Percentiles rank a stretch among this genome's conserved stretches.
These are phyloP conservation scores for Anadara kagoshimensis DNA, from an alignment of 1,140 invertebrate genomes.

Conservation along the genomic window DNA sequence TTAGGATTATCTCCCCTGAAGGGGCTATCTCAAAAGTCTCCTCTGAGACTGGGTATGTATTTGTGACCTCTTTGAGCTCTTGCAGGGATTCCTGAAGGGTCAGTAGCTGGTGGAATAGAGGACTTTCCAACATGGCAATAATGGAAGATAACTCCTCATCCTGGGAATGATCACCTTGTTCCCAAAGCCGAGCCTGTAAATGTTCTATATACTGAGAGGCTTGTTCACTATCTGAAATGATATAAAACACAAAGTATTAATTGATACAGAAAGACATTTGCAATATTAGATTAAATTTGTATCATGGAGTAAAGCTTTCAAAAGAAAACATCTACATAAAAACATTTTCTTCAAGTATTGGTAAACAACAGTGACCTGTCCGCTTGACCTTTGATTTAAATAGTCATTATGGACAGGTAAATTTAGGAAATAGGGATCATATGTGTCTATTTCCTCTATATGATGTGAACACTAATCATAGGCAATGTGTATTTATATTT, in stretches of 20 bases:
- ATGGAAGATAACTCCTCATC: slow-evolving; percentile 90
- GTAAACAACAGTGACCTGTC: no score
- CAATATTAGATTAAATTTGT: neutral
- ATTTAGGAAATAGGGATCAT: no score
- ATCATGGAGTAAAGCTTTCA: neutral
- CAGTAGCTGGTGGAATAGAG: slow-evolving; percentile 93
- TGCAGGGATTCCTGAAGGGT: slow-evolving; percentile 81
- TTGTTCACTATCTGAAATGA: slow-evolving; percentile 71
- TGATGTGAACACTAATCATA: no score
- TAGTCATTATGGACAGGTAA: no score
- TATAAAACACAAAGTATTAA: slow-evolving; percentile 12
- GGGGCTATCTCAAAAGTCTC: slow-evolving; percentile 63
- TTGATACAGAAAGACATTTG: neutral
- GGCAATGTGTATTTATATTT: no score
- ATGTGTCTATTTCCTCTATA: no score
- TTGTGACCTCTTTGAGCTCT: slow-evolving; percentile 60
- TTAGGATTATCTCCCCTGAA: slow-evolving; percentile 59
- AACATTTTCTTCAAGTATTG: neutral
- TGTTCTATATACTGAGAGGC: slow-evolving; percentile 86
- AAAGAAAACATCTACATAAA: neutral
- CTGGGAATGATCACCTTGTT: slow-evolving; percentile 82
- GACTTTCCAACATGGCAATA: slow-evolving; percentile 91
- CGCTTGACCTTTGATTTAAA: no score
- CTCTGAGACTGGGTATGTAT: slow-evolving; percentile 52
- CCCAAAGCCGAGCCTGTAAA: slow-evolving; percentile 84